phyloP scores from a whole-genome alignment of 2,113 vertebrate species.

The Eonycteris spelaea region DNA sequence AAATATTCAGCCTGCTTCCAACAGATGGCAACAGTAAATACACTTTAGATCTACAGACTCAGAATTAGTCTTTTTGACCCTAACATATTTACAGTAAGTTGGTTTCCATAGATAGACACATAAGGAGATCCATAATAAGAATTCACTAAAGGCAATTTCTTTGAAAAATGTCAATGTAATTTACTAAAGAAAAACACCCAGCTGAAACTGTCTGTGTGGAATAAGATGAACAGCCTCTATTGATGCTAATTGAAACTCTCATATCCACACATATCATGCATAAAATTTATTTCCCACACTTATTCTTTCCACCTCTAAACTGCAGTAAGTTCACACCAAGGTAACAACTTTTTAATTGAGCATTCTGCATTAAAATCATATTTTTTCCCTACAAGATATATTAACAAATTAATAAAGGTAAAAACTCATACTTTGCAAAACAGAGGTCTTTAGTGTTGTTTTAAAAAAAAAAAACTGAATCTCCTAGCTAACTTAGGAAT shows the following conservation, averaged over 20 bases:
- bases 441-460: background rate
- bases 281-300: constrained; percentile 62
- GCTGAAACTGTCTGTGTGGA: background rate
- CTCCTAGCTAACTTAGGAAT: background rate
- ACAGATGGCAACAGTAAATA: background rate
- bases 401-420: constrained; percentile 25
- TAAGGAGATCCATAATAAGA: background rate
- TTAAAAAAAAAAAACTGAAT: background rate
- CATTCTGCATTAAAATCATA: constrained; percentile 10
- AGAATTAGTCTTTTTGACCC: background rate
- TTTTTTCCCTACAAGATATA: constrained; percentile 30
- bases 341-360: constrained; percentile 46
- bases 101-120: background rate
- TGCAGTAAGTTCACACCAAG: background rate
- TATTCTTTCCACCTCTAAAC: constrained; percentile 35
- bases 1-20: background rate
- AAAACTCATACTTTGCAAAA: constrained; percentile 21
- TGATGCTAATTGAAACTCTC: constrained; percentile 57
- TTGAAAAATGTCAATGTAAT: constrained; percentile 11
- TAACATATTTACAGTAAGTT: background rate
- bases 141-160: constrained; percentile 25
- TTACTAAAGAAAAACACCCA: constrained; percentile 11
- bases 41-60: background rate
- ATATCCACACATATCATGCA: constrained; percentile 47
- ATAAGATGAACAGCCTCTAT: constrained; percentile 34